Conservation (phyloP, 37 sponge, comb jelly and placozoan species). For the Spongilla lacustris region DNA sequence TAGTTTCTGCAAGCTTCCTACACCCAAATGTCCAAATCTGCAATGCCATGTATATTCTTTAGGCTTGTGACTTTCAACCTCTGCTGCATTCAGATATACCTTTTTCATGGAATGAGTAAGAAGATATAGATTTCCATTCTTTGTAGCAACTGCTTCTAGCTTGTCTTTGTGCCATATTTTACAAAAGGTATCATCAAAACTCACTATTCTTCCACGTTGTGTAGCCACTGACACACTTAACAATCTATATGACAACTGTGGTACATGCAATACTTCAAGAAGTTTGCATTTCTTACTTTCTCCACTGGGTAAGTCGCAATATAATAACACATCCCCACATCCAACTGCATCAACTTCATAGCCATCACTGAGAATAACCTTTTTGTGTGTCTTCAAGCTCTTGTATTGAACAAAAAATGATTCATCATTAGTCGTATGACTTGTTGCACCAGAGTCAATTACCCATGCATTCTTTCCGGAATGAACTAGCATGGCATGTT, state of each 20-base stretch:
- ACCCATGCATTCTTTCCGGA: conserved; percentile 23
- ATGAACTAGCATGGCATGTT: conserved; percentile 9
- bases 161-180: conserved; percentile 22
- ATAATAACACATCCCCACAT: no score
- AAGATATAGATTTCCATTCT: conserved; percentile 58
- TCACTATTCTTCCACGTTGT: conserved; percentile 23
- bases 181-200: conserved; percentile 37
- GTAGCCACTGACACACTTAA: conserved; percentile 57
- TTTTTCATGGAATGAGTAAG: conserved; percentile 21
- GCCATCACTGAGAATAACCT: no score
- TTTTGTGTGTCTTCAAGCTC: no score
- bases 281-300: conserved; percentile 39
- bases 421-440: conserved; percentile 17
- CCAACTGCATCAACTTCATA: no score
- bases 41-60: conserved; percentile 56
- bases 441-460: conserved; percentile 39
- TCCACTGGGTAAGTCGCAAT: conserved; percentile 36
- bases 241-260: conserved; percentile 36
- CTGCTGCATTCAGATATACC: conserved; percentile 1
- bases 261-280: conserved; percentile 50
- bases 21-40: conserved; percentile 55
- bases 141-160: conserved; percentile 41
- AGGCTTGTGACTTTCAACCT: neutral
- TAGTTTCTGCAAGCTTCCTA: conserved; percentile 28
- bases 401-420: no score